These are phyloP conservation scores for Megaceryle maxima DNA, from an alignment of 2,113 vertebrate species.

Conservation along the genomic window DNA sequence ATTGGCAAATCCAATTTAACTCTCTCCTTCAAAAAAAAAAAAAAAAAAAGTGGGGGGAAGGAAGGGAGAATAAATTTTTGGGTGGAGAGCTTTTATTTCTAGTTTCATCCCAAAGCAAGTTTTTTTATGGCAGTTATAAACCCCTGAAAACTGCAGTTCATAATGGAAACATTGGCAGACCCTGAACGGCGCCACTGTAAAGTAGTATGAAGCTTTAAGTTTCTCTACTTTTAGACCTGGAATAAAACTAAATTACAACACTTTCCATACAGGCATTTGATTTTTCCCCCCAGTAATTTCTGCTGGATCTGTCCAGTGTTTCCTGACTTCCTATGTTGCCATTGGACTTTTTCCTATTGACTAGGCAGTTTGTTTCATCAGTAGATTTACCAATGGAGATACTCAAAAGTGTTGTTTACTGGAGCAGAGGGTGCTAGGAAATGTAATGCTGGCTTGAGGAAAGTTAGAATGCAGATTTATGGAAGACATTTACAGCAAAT, in stretches of 20 bases:
- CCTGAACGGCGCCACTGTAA: constrained; percentile 54
- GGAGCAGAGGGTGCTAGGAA: neutral
- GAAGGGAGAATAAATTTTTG: neutral
- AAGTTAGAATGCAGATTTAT: neutral
- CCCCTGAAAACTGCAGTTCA: constrained; percentile 66
- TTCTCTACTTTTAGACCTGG: constrained; percentile 61
- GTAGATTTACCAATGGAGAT: neutral
- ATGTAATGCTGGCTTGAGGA: neutral
- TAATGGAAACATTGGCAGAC: constrained; percentile 73
- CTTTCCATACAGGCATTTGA: constrained; percentile 50
- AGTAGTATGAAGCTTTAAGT: constrained; percentile 58
- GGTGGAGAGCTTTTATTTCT: constrained; percentile 48
- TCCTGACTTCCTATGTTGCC: constrained; percentile 44
- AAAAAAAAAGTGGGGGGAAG: too few relatives aligned
- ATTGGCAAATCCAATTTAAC: neutral
- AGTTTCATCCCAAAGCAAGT: constrained; percentile 62
- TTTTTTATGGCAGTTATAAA: constrained; percentile 64
- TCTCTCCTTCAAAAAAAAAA: neutral
- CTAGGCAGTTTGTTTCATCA: neutral
- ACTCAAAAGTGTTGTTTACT: neutral
- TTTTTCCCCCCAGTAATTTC: constrained; percentile 44
- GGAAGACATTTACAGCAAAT: neutral
- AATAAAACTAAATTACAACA: constrained; percentile 67
- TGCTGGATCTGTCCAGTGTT: constrained; percentile 36
- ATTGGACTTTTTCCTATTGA: constrained; percentile 55